A percentile compares a stretch with the other conserved stretches of the same genome.
phyloP scores from a whole-genome alignment of 2,797 vertebrate genomes.

The Poecilia gillii region DNA sequence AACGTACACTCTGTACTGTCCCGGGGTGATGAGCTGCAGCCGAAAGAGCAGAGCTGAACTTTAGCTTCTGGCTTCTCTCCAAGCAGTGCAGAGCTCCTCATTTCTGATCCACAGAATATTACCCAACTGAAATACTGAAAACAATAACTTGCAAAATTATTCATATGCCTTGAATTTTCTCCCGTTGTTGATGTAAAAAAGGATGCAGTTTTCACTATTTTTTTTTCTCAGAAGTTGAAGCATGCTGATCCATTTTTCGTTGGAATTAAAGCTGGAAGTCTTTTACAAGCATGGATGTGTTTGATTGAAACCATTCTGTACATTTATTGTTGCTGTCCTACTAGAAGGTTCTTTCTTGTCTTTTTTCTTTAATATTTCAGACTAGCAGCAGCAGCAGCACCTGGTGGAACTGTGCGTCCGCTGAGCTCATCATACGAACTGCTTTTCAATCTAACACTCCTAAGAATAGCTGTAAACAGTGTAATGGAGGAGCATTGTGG shows the following conservation, averaged over 20 bases:
- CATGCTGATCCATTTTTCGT: too few relatives aligned
- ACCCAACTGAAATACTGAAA: not conserved
- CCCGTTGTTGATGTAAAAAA: not conserved
- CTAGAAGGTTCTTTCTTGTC: too few relatives aligned
- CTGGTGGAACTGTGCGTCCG: too few relatives aligned
- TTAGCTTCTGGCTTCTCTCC: not conserved
- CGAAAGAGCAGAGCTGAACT: slow-evolving; percentile 18
- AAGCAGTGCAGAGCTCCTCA: slow-evolving; percentile 5
- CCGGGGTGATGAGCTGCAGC: slow-evolving; percentile 26
- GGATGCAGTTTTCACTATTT: too few relatives aligned
- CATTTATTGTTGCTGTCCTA: too few relatives aligned
- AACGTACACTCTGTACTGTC: not conserved
- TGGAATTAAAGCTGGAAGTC: too few relatives aligned
- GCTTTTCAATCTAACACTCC: not conserved
- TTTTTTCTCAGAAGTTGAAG: too few relatives aligned
- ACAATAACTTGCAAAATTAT: not conserved
- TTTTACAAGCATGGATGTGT: too few relatives aligned
- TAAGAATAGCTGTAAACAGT: not conserved
- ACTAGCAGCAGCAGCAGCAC: too few relatives aligned
- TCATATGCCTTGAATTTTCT: not conserved
- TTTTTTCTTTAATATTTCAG: too few relatives aligned
- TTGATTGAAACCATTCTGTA: too few relatives aligned
- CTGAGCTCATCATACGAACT: not conserved
- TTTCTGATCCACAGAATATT: slow-evolving; percentile 13
- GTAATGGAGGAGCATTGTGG: not conserved